Base-by-base conservation (phyloP, 2,797 vertebrate species). In the Cuculus canorus region DNA sequence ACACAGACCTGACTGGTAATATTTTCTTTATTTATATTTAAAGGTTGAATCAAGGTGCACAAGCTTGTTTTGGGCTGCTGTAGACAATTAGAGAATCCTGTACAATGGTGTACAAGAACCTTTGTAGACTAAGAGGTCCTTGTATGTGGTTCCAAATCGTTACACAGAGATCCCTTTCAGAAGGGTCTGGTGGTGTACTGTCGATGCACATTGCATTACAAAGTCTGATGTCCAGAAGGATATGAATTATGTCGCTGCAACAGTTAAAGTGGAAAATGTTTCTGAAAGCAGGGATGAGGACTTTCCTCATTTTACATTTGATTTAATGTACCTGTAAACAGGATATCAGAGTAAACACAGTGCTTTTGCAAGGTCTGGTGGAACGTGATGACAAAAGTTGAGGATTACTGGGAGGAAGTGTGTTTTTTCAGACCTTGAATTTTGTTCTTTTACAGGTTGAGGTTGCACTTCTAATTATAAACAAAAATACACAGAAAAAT, bases 31-130 rank as follows among this genome's bases (percentile, higher is more conserved):
- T 81, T 45, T 56, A 10, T 47, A 4, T 71, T 57, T 79, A 57
- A 82, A 68, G 25, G 14, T 50, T 3, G 3, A 0, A 0, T 76
- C 23, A 30, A 35, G n/a, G n/a, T 76, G 23, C 63, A 8, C 10
- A 12, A 80, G 13, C 33, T 48, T 57, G 17, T 89, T 68, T 53
- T 32, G 52, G 63, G 30, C 27, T 75, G 24, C 66, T n/a, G n/a
- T 33, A 57, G 64, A 11, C 66, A 77, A 2, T 13, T 43, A 86
- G 76, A n/a, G 45, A 76, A 53, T 45, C 12, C 18, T 45, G 43
- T 45, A 45, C 43, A 76, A 24, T 72, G 41, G 28, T 61, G 18
- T 45, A 9, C 9, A 35, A 32, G 61, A 79, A 37, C 28, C n/a
- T 86, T 68, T 54, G 37, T 5, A 33, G 56, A 19, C 11, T 45